Evolutionary conservation across 2,888 invertebrate species (phyloP), one percentile per base, ranked within the genome.

Genomic region (Eilema caniola): DNA sequence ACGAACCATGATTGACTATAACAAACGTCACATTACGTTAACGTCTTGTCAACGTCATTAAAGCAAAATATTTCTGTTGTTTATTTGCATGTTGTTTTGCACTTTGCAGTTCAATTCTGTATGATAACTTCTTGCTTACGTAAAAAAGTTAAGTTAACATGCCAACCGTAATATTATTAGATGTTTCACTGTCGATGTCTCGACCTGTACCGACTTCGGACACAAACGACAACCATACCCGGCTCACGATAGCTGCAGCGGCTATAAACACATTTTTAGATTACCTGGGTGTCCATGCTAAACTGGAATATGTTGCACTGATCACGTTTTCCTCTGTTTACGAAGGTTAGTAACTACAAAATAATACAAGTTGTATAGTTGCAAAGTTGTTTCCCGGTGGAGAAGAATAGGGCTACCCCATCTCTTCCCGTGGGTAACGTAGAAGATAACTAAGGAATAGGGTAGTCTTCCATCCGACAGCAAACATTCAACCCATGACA

Each of bases 131-230:
- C 5, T 28, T 62, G 1, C 47, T 64, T n/a, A n/a, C n/a, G n/a
- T 64, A 28, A 14, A 64, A 8, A 53, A 56, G 1, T 53, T 28
- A 12, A 16, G 64, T 60, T 73, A 25, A 37, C 78, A 95, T 95
- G 95, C 95, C 95, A 71, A 93, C 94, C 16, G 92, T 93, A 25
- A 81, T 95, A 82, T 83, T 95, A 77, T 78, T 95, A 25, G 95
- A 95, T 77, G 91, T 93, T 8, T 95, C 95, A 1, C 80, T 95
- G 69, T 95, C 95, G 11, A 95, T 95, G 95, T 92, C 91, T 47
- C 89, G 95, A 37, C 94, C 95, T 31, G 89, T 95, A 47, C 86
- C 90, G 31, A 88, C 89, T 7, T 84, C 91, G 0, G 95, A 95
- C 76, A 82, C 89, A 33, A 86, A 92, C 41, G 95, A 95, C 74